Conservation (phyloP, 1,140 invertebrate genomes). For the Bombus soroeensis region DNA sequence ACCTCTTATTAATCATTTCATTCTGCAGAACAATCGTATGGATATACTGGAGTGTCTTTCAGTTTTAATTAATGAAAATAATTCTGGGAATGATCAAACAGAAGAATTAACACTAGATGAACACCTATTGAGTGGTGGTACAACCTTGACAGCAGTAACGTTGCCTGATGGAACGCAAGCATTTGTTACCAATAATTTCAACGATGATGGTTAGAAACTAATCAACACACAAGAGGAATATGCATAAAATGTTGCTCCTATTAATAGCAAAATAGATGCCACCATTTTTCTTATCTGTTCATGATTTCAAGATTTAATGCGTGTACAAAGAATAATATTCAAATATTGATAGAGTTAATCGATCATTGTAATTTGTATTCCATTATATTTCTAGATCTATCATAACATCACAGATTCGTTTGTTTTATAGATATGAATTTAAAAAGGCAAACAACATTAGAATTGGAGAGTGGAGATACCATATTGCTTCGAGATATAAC, state of each 20-base stretch:
- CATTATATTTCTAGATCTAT: not conserved
- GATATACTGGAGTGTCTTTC: conserved; percentile 75
- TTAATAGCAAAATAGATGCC: not conserved
- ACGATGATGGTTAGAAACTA: conserved; percentile 64
- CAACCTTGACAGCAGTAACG: conserved; percentile 75
- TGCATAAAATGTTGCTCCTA: not conserved
- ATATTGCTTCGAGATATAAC: conserved; percentile 71
- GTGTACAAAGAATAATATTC: not conserved
- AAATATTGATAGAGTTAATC: not conserved
- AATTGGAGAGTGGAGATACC: conserved; percentile 67
- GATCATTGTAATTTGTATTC: not conserved
- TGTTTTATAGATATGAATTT: conserved; percentile 56
- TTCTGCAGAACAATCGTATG: conserved; percentile 64
- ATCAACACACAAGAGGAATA: not conserved
- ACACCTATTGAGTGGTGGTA: conserved; percentile 64
- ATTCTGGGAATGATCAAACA: conserved; percentile 56
- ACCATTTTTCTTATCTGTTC: not conserved
- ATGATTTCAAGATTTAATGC: not conserved
- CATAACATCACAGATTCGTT: not conserved
- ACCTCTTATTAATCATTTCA: not conserved
- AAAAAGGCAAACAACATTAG: conserved; percentile 58
- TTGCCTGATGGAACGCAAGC: conserved; percentile 78
- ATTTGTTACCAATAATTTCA: conserved; percentile 72
- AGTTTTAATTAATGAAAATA: conserved; percentile 72
- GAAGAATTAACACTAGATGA: conserved; percentile 74